These are phyloP conservation scores for Campaea margaritaria DNA, from an alignment of 2,888 invertebrate species.

Conservation along the genomic window DNA sequence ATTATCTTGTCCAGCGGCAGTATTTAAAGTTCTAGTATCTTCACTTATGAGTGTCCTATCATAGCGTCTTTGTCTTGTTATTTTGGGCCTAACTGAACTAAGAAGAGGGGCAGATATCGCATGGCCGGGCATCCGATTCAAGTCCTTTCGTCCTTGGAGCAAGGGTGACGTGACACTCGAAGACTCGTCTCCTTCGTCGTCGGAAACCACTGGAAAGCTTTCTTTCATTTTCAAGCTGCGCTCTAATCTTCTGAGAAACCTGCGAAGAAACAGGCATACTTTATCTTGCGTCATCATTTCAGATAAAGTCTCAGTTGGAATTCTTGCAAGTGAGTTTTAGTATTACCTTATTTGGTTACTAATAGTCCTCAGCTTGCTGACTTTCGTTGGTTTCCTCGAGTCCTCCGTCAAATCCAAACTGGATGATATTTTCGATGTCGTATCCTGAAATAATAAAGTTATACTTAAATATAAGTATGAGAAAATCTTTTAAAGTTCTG, in stretches of 20 bases:
- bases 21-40: conserved; percentile 75
- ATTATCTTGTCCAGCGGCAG: conserved; percentile 73
- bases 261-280: conserved; percentile 54
- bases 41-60: conserved; percentile 76
- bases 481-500: not conserved
- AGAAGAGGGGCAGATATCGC: conserved; percentile 78
- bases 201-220: conserved; percentile 84
- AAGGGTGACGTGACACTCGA: conserved; percentile 88
- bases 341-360: conserved; percentile 91
- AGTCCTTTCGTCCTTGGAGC: conserved; percentile 76
- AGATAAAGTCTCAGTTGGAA: not conserved
- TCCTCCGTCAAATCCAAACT: conserved; percentile 85
- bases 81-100: conserved; percentile 78
- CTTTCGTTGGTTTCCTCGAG: conserved; percentile 84
- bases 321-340: not conserved
- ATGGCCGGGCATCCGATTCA: conserved; percentile 65
- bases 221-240: conserved; percentile 89
- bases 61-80: conserved; percentile 77
- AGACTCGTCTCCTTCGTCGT: conserved; percentile 86
- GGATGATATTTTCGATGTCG: conserved; percentile 86
- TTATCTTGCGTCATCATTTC: conserved; percentile 24
- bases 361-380: conserved; percentile 89
- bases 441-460: conserved; percentile 74
- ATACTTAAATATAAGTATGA: not conserved
- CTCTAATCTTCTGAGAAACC: conserved; percentile 89